Evolutionary conservation across 2,888 invertebrate species (phyloP).

Genomic region (Cecidostiba fungosa): DNA sequence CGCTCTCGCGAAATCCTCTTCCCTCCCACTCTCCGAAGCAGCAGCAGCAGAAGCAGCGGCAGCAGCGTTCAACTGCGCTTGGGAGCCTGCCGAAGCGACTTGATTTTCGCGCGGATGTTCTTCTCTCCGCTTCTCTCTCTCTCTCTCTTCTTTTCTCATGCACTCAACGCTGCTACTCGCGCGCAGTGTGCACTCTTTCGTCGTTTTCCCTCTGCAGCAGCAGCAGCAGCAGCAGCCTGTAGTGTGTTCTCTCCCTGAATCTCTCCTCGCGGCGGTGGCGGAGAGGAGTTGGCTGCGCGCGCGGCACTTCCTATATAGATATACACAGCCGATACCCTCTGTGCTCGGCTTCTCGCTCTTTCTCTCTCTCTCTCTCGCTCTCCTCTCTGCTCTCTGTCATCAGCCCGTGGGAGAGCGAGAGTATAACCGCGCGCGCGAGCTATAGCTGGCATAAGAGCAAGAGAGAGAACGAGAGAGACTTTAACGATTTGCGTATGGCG

Average conservation of each 20-base stretch:
- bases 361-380: conserved; percentile 31
- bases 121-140: conserved; percentile 23
- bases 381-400: conserved; percentile 49
- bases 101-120: conserved; percentile 61
- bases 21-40: conserved; percentile 8
- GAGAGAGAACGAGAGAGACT: conserved; percentile 36
- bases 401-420: conserved; percentile 47
- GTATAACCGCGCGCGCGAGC: neutral
- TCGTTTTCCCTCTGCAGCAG: conserved; percentile 5
- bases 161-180: neutral
- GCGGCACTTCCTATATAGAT: conserved; percentile 63
- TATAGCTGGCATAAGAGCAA: conserved; percentile 21
- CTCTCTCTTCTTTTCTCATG: conserved; percentile 6
- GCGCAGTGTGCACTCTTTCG: conserved; percentile 36
- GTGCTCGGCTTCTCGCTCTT: conserved; percentile 34
- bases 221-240: neutral
- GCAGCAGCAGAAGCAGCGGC: neutral
- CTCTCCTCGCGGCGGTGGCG: conserved; percentile 23
- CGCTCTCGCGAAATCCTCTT: conserved; percentile 27
- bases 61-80: conserved; percentile 8
- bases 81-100: conserved; percentile 54
- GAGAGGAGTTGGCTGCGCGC: conserved; percentile 58
- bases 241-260: conserved; percentile 18
- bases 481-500: conserved; percentile 63
- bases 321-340: conserved; percentile 58